Percentiles rank a stretch among this genome's conserved stretches.
Conservation (phyloP, 2,113 vertebrate genomes). For the Pseudorectes ferrugineus region DNA sequence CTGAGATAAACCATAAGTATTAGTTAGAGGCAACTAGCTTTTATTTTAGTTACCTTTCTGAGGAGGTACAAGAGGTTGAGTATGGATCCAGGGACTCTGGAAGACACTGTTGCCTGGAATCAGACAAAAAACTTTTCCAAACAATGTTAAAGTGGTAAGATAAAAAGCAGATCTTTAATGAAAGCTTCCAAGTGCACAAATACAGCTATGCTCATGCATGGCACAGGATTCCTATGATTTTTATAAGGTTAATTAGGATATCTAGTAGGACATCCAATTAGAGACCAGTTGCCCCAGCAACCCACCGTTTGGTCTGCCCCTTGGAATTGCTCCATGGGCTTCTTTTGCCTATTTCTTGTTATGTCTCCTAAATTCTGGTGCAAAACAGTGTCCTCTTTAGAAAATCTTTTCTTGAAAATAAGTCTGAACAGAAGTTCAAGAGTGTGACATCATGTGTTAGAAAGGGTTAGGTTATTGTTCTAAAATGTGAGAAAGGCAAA, state of each 20-base stretch:
- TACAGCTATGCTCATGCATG: not conserved
- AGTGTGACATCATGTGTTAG: not conserved
- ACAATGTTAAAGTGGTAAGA: not conserved
- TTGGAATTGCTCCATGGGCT: not conserved
- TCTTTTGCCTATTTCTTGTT: not conserved
- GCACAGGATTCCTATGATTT: not conserved
- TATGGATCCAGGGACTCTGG: not conserved
- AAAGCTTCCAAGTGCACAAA: not conserved
- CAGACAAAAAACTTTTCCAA: not conserved
- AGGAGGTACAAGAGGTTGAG: not conserved
- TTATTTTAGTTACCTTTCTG: not conserved
- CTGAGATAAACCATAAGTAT: not conserved
- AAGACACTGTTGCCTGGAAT: not conserved
- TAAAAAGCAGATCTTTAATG: not conserved
- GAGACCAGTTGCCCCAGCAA: not conserved
- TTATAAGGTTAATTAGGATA: not conserved
- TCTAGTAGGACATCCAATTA: too few species aligned
- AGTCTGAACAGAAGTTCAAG: not conserved
- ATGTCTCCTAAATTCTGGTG: not conserved
- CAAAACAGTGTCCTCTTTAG: not conserved
- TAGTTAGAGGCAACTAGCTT: not conserved
- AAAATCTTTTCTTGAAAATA: not conserved
- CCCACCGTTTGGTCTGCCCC: not conserved
- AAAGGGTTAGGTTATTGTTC: not conserved
- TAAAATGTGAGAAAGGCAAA: not conserved